Conservation (phyloP, 2,113 vertebrate species). For the Cavia aperea region DNA sequence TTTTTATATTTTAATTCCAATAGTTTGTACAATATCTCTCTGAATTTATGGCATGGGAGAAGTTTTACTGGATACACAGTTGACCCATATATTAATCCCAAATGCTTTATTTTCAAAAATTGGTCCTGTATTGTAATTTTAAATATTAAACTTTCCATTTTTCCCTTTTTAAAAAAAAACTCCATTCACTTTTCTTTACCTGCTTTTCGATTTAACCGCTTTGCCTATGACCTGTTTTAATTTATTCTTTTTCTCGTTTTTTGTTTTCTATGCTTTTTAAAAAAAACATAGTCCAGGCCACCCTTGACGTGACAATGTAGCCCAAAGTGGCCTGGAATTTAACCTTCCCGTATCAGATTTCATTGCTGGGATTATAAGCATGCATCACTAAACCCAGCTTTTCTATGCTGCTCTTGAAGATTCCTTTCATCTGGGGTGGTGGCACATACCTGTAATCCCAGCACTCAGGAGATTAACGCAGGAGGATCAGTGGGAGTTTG, state of each 20-base stretch:
- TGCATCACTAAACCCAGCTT: not conserved
- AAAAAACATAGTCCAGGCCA: not conserved
- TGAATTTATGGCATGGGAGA: not conserved
- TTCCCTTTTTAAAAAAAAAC: not conserved
- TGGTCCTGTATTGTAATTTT: not conserved
- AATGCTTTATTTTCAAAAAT: not conserved
- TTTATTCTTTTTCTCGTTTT: not conserved
- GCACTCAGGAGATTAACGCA: not conserved
- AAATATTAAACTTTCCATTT: not conserved
- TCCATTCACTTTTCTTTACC: not conserved
- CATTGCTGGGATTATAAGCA: not conserved
- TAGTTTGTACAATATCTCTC: not conserved
- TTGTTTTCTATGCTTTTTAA: not conserved
- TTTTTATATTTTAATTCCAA: not conserved
- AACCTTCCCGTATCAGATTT: not conserved
- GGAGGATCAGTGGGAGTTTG: not conserved
- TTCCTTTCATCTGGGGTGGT: not conserved
- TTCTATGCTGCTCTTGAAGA: not conserved
- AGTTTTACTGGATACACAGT: not conserved
- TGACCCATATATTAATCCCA: not conserved
- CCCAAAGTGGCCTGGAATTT: not conserved
- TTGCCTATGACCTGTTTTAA: not conserved
- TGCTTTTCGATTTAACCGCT: not conserved
- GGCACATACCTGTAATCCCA: not conserved
- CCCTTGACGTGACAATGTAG: not conserved